Conservation (phyloP, 37 sponge, comb jelly and placozoan genomes). For the Amphimedon queenslandica region DNA sequence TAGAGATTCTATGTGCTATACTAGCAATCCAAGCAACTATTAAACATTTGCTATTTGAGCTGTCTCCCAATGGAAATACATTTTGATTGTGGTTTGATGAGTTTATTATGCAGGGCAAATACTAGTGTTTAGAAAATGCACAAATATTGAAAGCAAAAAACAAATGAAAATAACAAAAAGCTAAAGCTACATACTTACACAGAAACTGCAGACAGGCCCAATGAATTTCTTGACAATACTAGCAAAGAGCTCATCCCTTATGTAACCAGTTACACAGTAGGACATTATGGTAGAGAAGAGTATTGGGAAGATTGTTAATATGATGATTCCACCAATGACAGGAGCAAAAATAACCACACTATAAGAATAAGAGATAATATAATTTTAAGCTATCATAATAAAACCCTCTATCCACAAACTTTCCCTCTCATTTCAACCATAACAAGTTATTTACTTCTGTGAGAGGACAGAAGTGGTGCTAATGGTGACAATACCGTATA, state of each 20-base stretch:
- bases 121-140: too few relatives aligned
- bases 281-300: constrained; percentile 34
- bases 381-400: neutral
- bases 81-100: neutral
- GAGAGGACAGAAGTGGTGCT: constrained; percentile 4
- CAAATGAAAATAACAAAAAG: neutral
- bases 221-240: constrained; percentile 42
- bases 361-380: neutral
- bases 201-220: constrained; percentile 32
- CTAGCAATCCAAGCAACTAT: too few relatives aligned
- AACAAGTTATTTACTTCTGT: constrained; percentile 36
- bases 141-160: too few relatives aligned
- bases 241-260: constrained; percentile 59
- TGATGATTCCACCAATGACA: constrained; percentile 25
- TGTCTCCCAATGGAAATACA: neutral
- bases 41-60: too few relatives aligned
- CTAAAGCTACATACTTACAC: constrained; percentile 17
- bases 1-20: too few relatives aligned
- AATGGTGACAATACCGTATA: constrained; percentile 40
- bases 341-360: constrained; percentile 47
- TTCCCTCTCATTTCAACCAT: too few relatives aligned
- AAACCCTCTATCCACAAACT: neutral
- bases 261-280: constrained; percentile 75
- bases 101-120: neutral
- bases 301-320: constrained; percentile 46